These are phyloP conservation scores for Hypena proboscidalis DNA, from an alignment of 2,888 invertebrate genomes.

Conservation along the genomic window DNA sequence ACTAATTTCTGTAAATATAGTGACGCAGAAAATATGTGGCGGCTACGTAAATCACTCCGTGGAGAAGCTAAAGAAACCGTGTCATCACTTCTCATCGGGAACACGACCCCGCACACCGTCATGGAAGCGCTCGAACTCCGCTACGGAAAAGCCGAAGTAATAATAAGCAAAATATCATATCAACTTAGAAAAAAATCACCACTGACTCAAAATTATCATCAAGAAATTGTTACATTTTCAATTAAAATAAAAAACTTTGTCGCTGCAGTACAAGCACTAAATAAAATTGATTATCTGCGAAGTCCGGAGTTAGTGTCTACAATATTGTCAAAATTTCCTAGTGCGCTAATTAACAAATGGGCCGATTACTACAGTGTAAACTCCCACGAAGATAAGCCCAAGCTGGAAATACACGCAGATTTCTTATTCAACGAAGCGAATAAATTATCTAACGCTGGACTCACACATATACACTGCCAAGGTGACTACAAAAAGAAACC, in stretches of 20 bases:
- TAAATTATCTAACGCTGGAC: neutral
- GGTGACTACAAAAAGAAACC: neutral
- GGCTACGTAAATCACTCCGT: slow-evolving; percentile 5
- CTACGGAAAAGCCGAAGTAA: slow-evolving; percentile 1
- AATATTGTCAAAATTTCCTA: slow-evolving; percentile 4
- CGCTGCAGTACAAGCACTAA: neutral
- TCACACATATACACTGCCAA: neutral
- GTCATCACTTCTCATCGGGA: neutral
- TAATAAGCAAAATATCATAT: neutral
- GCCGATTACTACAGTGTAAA: neutral
- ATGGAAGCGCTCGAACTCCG: neutral
- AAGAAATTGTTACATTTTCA: slow-evolving; percentile 1
- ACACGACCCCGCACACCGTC: neutral
- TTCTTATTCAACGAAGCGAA: slow-evolving; percentile 4
- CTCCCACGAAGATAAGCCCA: neutral
- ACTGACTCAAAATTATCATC: slow-evolving; percentile 1
- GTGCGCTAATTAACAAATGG: neutral
- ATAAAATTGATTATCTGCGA: slow-evolving; percentile 3
- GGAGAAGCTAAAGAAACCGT: slow-evolving; percentile 7
- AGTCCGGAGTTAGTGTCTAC: slow-evolving; percentile 1
- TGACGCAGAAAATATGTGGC: slow-evolving; percentile 6
- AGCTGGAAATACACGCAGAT: neutral
- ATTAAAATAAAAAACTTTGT: slow-evolving; percentile 8
- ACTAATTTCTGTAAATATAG: neutral
- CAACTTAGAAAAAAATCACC: slow-evolving; percentile 4